phyloP scores from a whole-genome alignment of 2,888 invertebrate genomes.

The Congeria kusceri region DNA sequence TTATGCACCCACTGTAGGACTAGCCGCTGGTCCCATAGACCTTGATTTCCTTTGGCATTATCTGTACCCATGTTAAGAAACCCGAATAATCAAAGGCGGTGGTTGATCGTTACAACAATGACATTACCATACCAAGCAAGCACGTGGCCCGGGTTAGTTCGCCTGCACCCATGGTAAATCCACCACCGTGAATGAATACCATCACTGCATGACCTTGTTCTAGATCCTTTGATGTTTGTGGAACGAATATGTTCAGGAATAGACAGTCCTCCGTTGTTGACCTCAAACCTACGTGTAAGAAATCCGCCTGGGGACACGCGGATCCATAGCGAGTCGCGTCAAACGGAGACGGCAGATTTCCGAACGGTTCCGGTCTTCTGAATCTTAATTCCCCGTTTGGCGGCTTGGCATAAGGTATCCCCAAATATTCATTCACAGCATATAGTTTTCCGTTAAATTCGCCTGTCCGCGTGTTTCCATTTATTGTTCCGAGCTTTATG shows the following conservation, averaged over 20 bases:
- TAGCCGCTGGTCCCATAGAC: conserved; percentile 95
- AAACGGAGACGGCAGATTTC: conserved; percentile 10
- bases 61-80: conserved; percentile 93
- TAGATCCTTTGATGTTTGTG: conserved; percentile 83
- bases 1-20: conserved; percentile 97
- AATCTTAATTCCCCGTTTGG: conserved; percentile 19
- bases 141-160: conserved; percentile 5
- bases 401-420: conserved; percentile 28
- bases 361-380: neutral
- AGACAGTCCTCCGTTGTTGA: conserved; percentile 93
- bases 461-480: neutral
- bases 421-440: conserved; percentile 8
- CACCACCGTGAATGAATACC: conserved; percentile 97
- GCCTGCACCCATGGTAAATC: conserved; percentile 96
- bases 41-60: conserved; percentile 95
- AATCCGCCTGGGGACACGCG: conserved; percentile 14
- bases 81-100: conserved; percentile 95
- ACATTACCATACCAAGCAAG: conserved; percentile 33
- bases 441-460: neutral
- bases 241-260: conserved; percentile 97
- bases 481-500: neutral
- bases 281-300: neutral
- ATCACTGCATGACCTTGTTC: conserved; percentile 88
- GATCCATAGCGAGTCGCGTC: conserved; percentile 11
- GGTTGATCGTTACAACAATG: conserved; percentile 97